A percentile compares a stretch with the other conserved stretches of the same genome.
phyloP scores from a whole-genome alignment of 2,797 vertebrate genomes.

The Onychomys torridus region DNA sequence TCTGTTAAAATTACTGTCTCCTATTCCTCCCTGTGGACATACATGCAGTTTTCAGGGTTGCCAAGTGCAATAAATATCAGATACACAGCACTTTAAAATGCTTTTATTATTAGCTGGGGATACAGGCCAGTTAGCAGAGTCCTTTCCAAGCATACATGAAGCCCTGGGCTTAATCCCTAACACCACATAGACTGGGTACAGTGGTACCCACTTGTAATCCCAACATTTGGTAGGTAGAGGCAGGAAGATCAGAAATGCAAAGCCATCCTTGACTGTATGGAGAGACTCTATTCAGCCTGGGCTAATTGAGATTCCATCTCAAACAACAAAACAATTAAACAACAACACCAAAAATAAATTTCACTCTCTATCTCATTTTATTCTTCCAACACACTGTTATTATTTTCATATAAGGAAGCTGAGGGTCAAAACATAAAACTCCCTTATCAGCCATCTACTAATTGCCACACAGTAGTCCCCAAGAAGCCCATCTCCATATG shows the following conservation, averaged over 20 bases:
- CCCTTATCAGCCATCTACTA: neutral
- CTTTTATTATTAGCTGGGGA: neutral
- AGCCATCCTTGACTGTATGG: neutral
- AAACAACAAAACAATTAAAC: neutral
- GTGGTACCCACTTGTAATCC: neutral
- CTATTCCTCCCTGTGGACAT: neutral
- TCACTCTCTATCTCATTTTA: slow-evolving; percentile 5
- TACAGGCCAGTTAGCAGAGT: neutral
- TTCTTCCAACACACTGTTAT: slow-evolving; percentile 37
- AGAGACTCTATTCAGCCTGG: neutral
- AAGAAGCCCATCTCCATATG: neutral
- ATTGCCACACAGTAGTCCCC: neutral
- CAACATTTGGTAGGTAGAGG: neutral
- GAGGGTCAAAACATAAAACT: neutral
- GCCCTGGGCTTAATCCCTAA: neutral
- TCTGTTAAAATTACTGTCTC: slow-evolving; percentile 33
- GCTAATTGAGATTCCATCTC: neutral
- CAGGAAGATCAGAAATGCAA: neutral
- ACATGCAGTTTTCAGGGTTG: neutral
- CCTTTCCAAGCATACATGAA: neutral
- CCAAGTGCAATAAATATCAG: slow-evolving; percentile 15
- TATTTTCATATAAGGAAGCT: slow-evolving; percentile 1
- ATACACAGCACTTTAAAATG: neutral
- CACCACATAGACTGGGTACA: neutral
- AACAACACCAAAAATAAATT: neutral